phyloP scores from a whole-genome alignment of 2,888 invertebrate genomes.

The Leptarthrus brevirostris region DNA sequence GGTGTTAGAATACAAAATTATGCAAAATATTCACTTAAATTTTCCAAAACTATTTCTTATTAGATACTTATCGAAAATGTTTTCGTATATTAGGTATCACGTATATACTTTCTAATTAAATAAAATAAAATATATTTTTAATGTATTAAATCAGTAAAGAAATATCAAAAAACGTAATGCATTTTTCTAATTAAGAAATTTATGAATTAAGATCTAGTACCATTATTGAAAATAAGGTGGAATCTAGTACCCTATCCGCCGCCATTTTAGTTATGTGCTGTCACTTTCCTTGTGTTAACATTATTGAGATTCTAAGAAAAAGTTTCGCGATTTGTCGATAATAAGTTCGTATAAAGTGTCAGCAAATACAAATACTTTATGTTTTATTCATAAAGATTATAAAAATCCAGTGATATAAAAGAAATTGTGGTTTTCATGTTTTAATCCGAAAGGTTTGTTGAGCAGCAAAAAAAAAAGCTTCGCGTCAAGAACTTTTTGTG shows the following conservation, averaged over 20 bases:
- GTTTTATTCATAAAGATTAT: conserved; percentile 41
- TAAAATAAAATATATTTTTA: no score
- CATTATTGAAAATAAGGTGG: background rate
- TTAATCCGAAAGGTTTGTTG: background rate
- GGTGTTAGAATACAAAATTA: no score
- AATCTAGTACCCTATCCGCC: conserved; percentile 1
- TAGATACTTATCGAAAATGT: no score
- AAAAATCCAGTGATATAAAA: background rate
- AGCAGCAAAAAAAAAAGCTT: conserved; percentile 22
- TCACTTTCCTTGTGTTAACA: conserved; percentile 42
- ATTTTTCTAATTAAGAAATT: no score
- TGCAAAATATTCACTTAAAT: no score
- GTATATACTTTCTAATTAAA: no score
- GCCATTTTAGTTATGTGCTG: conserved; percentile 42
- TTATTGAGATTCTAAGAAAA: conserved; percentile 14
- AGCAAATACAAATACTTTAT: conserved; percentile 11
- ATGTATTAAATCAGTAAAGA: no score
- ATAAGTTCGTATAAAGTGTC: conserved; percentile 8
- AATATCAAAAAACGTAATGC: no score
- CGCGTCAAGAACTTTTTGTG: conserved; percentile 32
- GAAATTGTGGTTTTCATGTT: background rate
- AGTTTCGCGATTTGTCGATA: conserved; percentile 21
- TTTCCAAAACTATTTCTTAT: no score
- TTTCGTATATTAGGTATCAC: no score
- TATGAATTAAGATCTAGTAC: background rate